Percentiles rank a stretch among this genome's conserved stretches.
Evolutionary conservation across 2,888 invertebrate genomes (phyloP).

Genomic region (Standfussiana lucernea): DNA sequence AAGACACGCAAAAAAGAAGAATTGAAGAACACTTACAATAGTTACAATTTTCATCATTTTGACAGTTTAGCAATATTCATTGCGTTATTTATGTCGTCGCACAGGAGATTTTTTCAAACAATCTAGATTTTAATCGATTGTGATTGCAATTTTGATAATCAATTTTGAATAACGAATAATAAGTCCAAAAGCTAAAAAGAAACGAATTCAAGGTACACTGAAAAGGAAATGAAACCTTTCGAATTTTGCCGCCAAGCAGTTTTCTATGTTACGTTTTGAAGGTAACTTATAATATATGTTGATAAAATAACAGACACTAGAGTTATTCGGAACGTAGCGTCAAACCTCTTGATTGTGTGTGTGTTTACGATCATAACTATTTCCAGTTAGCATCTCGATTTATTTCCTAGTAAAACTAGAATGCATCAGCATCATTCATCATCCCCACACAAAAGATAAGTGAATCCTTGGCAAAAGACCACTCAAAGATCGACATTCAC

Average conservation of each 20-base stretch:
- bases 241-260: neutral
- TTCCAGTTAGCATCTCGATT: neutral
- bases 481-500: conserved; percentile 13
- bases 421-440: conserved; percentile 2
- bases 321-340: neutral
- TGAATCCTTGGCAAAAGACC: conserved; percentile 14
- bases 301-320: neutral
- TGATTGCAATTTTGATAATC: neutral
- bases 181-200: neutral
- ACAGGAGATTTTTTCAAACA: neutral
- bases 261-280: neutral
- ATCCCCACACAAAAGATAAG: conserved; percentile 1
- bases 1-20: too few species aligned
- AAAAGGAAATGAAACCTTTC: neutral
- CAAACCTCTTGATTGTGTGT: neutral
- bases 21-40: too few species aligned
- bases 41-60: neutral
- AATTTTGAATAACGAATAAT: neutral
- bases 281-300: neutral
- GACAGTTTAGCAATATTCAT: neutral
- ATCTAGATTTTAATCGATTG: too few species aligned
- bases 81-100: neutral
- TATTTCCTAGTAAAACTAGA: neutral
- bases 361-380: neutral
- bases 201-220: neutral